Conservation (phyloP, 2,888 invertebrate species). For the Anthoptus insignis region DNA sequence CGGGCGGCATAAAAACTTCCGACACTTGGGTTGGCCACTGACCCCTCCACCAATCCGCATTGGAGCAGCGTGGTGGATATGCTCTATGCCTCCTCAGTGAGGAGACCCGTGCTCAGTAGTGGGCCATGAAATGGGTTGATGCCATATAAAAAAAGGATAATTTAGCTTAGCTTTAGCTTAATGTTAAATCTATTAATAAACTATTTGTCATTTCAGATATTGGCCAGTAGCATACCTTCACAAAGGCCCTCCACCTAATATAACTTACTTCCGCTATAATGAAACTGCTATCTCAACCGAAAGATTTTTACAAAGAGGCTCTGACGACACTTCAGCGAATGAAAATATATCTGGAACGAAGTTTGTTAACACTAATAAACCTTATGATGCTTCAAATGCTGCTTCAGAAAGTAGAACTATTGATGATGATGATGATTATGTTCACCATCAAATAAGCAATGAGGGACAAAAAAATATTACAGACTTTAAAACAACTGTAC, state of each 20-base stretch:
- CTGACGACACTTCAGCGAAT: neutral
- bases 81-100: no score
- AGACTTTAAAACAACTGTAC: slow-evolving; percentile 47
- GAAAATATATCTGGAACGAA: slow-evolving; percentile 15
- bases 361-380: slow-evolving; percentile 23
- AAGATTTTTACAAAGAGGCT: slow-evolving; percentile 30
- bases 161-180: no score
- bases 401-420: slow-evolving; percentile 48
- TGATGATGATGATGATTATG: slow-evolving; percentile 50
- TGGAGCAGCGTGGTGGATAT: no score
- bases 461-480: slow-evolving; percentile 70
- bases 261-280: slow-evolving; percentile 84
- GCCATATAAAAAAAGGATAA: no score
- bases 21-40: no score
- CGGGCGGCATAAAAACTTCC: no score
- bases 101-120: no score
- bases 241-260: slow-evolving; percentile 92
- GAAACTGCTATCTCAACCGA: slow-evolving; percentile 59
- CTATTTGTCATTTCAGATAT: slow-evolving; percentile 67
- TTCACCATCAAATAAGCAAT: slow-evolving; percentile 54
- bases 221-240: slow-evolving; percentile 96
- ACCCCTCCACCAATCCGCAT: no score
- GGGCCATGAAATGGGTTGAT: no score
- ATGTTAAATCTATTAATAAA: neutral
- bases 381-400: slow-evolving; percentile 35